phyloP scores from a whole-genome alignment of 2,113 vertebrate species.

The Circaetus cinerascens region DNA sequence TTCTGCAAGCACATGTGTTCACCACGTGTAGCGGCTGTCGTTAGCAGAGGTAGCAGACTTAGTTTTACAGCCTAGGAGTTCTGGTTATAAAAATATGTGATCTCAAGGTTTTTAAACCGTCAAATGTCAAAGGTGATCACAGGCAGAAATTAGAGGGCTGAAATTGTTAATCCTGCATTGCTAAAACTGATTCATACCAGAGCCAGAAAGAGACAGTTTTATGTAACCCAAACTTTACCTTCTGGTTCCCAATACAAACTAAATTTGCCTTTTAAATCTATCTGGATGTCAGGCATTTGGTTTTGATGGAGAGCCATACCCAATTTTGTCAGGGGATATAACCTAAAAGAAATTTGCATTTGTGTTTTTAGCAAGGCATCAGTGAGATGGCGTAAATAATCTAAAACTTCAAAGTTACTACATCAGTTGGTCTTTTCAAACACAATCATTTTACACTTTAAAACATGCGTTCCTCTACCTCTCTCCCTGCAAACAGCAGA shows the following conservation, averaged over 20 bases:
- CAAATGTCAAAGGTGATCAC: constrained; percentile 53
- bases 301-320: constrained; percentile 28
- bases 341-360: constrained; percentile 24
- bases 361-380: constrained; percentile 30
- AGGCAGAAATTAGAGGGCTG: constrained; percentile 24
- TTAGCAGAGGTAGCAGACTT: constrained; percentile 4
- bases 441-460: not conserved
- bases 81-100: constrained; percentile 30
- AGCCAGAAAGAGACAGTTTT: not conserved
- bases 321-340: constrained; percentile 5
- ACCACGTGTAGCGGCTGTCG: not conserved
- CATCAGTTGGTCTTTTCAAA: not conserved
- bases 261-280: constrained; percentile 42
- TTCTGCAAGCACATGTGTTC: constrained; percentile 12
- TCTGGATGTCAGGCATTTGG: constrained; percentile 24
- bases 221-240: not conserved
- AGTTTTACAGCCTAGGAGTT: not conserved
- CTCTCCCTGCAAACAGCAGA: not conserved
- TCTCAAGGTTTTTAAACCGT: constrained; percentile 2
- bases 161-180: constrained; percentile 28
- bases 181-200: constrained; percentile 27
- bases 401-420: constrained; percentile 25
- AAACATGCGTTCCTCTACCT: not conserved
- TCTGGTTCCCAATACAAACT: not conserved
- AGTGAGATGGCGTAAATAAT: constrained; percentile 7